Evolutionary conservation across 2,797 vertebrate genomes (phyloP).

Genomic region (Pseudochromis fuscus): DNA sequence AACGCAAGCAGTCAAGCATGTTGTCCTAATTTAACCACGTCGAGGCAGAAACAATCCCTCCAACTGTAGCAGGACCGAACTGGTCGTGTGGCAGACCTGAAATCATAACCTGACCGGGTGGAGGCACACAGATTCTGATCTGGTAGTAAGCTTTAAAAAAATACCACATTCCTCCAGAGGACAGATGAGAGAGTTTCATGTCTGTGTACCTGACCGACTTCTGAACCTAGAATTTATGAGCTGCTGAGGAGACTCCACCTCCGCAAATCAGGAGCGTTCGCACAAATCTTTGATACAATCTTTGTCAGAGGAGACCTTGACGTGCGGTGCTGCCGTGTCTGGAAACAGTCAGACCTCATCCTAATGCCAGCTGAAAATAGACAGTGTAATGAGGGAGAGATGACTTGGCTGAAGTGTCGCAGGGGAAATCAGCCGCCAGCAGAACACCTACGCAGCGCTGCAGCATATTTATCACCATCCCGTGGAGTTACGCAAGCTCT

Average conservation of each 20-base stretch:
- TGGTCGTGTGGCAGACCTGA: conserved; percentile 18
- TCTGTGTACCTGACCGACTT: conserved; percentile 58
- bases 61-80: conserved; percentile 12
- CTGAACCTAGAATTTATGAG: conserved; percentile 64
- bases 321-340: conserved; percentile 30
- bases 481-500: conserved; percentile 44
- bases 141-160: conserved; percentile 28
- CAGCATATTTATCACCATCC: conserved; percentile 60
- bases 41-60: conserved; percentile 24
- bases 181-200: conserved; percentile 15
- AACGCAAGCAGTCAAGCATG: conserved; percentile 32
- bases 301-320: conserved; percentile 23
- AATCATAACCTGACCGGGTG: conserved; percentile 11
- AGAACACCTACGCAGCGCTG: conserved; percentile 68
- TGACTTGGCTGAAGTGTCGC: conserved; percentile 71
- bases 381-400: conserved; percentile 62
- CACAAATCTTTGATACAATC: conserved; percentile 33
- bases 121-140: conserved; percentile 28
- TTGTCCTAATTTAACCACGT: conserved; percentile 38
- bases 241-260: conserved; percentile 18
- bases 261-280: conserved; percentile 37
- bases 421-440: conserved; percentile 63
- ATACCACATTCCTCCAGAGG: conserved; percentile 40
- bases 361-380: conserved; percentile 61
- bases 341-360: conserved; percentile 52